Evolutionary conservation across 1,140 invertebrate genomes (phyloP), one percentile per base, ranked within the genome.

Genomic region (Elysia chlorotica): DNA sequence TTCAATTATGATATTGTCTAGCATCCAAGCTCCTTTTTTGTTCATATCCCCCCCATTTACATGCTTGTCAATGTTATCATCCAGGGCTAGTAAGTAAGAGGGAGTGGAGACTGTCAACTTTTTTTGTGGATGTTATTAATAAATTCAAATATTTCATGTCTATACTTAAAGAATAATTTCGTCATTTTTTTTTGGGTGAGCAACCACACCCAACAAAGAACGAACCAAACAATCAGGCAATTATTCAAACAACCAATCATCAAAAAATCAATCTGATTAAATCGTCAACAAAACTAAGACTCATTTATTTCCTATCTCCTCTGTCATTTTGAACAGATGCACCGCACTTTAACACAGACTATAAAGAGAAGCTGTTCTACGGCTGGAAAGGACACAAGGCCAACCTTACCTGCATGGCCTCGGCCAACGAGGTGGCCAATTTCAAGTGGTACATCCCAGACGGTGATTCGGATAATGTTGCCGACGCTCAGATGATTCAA

Each of bases 321-420:
- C 63, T 23, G 33, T 37, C 33, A 65, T 59, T 30, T 28, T 10
- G 21, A 35, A 2, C 63, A 65, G 63, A 65, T 41, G 30, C 35
- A 59, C 67, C 67, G 33, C 2, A 59, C 54, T 69, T 69, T 59
- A 30, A 69, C 31, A 59, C 67, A 23, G 56, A 59, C 31, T 59
- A n/a, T 56, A 68, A 59, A 35, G 53, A 69, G 31, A 57, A n/a
- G 59, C n/a, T 23, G 17, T 69, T 69, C 67, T 69, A 31, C 17
- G 67, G 67, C 54, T 69, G 67, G 67, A 31, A 5, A 10, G 35
- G 33, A 28, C 67, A 69, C 54, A 69, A 17, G 25, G 35, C 54
- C 19, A 69, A 69, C 35, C 33, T 69, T 28, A 69, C 67, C 4
- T 69, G 67, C 38, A 30, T 36, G 38, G 67, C 56, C 14, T 59